A percentile compares a stretch with the other conserved stretches of the same genome.
These are phyloP conservation scores for Rhynchopsitta pachyrhyncha DNA, from an alignment of 2,113 vertebrate species.

Conservation along the genomic window DNA sequence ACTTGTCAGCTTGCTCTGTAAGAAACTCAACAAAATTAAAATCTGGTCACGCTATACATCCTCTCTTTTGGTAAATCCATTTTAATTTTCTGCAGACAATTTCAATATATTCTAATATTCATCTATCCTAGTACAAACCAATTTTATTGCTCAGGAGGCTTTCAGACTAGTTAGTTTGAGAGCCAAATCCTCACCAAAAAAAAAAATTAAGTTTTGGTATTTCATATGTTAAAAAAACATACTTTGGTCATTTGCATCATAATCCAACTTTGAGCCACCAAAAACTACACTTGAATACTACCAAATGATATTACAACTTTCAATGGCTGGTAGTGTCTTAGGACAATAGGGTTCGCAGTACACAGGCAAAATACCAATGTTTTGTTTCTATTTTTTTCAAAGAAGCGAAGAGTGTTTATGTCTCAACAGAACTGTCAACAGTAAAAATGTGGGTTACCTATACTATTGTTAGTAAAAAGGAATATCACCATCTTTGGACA, in stretches of 20 bases:
- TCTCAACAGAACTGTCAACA: not conserved
- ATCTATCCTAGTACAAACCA: not conserved
- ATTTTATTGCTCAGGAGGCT: not conserved
- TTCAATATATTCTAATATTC: not conserved
- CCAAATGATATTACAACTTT: not conserved
- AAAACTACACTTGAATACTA: not conserved
- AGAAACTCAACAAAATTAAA: not conserved
- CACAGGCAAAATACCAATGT: not conserved
- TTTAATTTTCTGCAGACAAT: not conserved
- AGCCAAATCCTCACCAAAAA: not conserved
- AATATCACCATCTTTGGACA: not conserved
- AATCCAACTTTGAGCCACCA: not conserved
- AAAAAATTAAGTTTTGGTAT: not conserved
- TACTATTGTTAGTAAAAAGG: not conserved
- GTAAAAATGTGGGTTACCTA: not conserved
- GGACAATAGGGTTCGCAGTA: not conserved
- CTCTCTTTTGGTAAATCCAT: not conserved
- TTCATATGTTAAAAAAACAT: not conserved
- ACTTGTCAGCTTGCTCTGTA: not conserved
- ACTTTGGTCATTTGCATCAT: not conserved
- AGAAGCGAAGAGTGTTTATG: not conserved
- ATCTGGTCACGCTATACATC: not conserved
- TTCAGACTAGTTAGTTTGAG: not conserved
- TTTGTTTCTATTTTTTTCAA: not conserved
- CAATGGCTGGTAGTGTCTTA: not conserved